phyloP scores from a whole-genome alignment of 2,888 invertebrate species.

The Leucophora obtusa region DNA sequence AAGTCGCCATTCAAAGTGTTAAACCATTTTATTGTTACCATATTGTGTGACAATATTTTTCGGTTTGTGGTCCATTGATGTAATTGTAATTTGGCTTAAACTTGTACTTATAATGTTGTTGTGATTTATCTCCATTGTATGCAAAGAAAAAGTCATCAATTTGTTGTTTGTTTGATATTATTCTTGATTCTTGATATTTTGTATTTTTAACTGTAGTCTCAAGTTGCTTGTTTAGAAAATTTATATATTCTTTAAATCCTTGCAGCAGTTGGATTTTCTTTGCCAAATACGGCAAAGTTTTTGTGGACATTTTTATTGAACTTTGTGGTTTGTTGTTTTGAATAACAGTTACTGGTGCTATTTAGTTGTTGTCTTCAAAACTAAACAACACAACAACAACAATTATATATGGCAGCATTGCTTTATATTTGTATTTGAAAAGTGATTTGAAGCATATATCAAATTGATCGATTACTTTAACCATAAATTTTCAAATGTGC shows the following conservation, averaged over 20 bases:
- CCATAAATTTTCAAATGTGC: conserved; percentile 48
- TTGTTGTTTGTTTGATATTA: conserved; percentile 39
- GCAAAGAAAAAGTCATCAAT: conserved; percentile 38
- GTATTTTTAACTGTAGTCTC: conserved; percentile 44
- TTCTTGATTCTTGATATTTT: background rate
- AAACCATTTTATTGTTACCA: too few relatives aligned
- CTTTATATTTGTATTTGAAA: conserved; percentile 52
- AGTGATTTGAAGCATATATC: conserved; percentile 65
- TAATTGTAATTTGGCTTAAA: too few relatives aligned
- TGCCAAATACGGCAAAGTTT: conserved; percentile 23
- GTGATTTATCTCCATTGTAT: background rate
- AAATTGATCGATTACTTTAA: conserved; percentile 68
- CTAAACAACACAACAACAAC: background rate
- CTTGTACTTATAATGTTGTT: conserved; percentile 2
- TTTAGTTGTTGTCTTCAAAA: conserved; percentile 14
- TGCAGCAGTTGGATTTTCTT: conserved; percentile 14
- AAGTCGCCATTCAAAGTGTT: too few relatives aligned
- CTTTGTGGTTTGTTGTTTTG: conserved; percentile 44
- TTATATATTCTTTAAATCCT: conserved; percentile 51
- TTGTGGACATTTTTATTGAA: conserved; percentile 50
- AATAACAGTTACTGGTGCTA: conserved; percentile 6
- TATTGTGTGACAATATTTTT: too few relatives aligned
- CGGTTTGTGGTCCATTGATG: too few relatives aligned
- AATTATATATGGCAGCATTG: conserved; percentile 38
- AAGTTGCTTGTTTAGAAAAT: conserved; percentile 47